Evolutionary conservation across 2,797 vertebrate species (phyloP).

Genomic region (Meriones psammophilus): DNA sequence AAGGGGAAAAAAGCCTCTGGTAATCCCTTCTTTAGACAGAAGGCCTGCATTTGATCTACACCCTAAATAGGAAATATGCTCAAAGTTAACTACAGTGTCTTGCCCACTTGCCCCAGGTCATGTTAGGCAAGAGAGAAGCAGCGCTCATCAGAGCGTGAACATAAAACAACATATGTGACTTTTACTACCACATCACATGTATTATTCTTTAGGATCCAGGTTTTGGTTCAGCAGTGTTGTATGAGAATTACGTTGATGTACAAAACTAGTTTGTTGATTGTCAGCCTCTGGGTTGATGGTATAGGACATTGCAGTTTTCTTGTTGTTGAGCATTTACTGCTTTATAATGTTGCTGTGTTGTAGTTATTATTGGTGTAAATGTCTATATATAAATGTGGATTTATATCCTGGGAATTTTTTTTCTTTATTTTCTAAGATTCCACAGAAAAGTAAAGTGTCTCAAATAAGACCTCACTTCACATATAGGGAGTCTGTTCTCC

Average conservation of each 20-base stretch:
- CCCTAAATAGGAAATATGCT: background rate
- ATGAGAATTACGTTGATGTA: conserved; percentile 58
- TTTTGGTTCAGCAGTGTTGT: conserved; percentile 43
- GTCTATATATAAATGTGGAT: background rate
- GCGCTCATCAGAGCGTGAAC: background rate
- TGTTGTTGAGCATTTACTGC: background rate
- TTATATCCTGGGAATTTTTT: background rate
- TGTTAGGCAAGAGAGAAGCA: background rate
- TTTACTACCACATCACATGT: background rate
- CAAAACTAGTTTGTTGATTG: conserved; percentile 38
- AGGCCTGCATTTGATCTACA: background rate
- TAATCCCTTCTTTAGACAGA: background rate
- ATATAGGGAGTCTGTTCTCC: conserved; percentile 14
- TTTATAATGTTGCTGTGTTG: conserved; percentile 22
- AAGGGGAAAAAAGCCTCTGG: background rate
- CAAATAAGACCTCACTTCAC: background rate
- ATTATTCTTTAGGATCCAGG: background rate
- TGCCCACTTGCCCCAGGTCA: background rate
- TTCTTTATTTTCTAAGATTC: background rate
- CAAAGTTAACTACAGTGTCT: background rate
- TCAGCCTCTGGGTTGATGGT: background rate
- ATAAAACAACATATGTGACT: background rate
- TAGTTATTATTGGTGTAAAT: background rate
- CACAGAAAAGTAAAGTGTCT: background rate
- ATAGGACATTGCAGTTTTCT: background rate